A percentile compares a stretch with the other conserved stretches of the same genome.
These are phyloP conservation scores for Pangasius larnaudii DNA, from an alignment of 2,797 vertebrate genomes.

Conservation along the genomic window DNA sequence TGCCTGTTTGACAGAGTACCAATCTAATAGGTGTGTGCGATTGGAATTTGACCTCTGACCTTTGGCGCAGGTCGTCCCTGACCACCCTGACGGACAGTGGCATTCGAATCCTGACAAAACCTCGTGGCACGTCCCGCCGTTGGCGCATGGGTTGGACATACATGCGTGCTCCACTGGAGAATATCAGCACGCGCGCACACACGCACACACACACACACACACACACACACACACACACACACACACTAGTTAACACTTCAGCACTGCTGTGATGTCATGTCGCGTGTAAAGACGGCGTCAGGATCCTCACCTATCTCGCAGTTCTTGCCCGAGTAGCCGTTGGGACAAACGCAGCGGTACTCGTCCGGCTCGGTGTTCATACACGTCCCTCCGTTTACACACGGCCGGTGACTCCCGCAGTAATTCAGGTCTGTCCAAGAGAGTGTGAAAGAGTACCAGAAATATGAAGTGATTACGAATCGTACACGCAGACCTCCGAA, in stretches of 20 bases:
- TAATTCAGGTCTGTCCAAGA: constrained; percentile 88
- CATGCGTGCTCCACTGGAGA: constrained; percentile 90
- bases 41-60: constrained; percentile 73
- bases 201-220: constrained; percentile 4
- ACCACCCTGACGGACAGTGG: constrained; percentile 91
- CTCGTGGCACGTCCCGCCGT: constrained; percentile 90
- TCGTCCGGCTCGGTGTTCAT: constrained; percentile 93
- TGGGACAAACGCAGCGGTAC: constrained; percentile 88
- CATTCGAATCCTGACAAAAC: constrained; percentile 90
- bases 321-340: constrained; percentile 92
- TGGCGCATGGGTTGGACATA: constrained; percentile 92
- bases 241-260: neutral
- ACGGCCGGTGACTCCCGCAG: constrained; percentile 93
- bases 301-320: constrained; percentile 86
- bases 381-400: constrained; percentile 89
- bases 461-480: neutral
- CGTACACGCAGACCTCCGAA: neutral
- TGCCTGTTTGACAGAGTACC: neutral
- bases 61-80: constrained; percentile 90
- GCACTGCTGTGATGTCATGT: neutral
- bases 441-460: neutral
- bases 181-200: constrained; percentile 32
- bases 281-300: neutral
- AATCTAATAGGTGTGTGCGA: neutral
- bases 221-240: constrained; percentile 8